Evolutionary conservation across 2,113 vertebrate species (phyloP), one percentile per base, ranked within the genome.

Genomic region (Gobius niger): DNA sequence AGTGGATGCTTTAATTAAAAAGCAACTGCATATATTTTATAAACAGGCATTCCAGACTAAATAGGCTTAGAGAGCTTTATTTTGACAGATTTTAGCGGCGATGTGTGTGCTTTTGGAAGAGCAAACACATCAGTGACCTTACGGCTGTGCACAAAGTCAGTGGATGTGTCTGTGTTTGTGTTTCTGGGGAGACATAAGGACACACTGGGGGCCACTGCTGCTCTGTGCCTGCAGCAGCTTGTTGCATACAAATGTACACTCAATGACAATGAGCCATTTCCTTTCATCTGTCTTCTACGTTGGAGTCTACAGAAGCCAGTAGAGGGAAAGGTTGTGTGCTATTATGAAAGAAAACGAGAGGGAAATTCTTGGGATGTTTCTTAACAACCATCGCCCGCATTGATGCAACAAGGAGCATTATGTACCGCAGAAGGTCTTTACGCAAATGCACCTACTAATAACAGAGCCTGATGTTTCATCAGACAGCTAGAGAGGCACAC

Each of bases 241-340:
- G 72, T 78, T 68, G 82, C 73, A 86, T 86, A 87, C 77, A 78
- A 72, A 78, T 81, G 60, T 46, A 44, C 46, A 75, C 70, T 65
- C 42, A 46, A 82, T 68, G 61, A 81, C 44, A n/a, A 9, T n/a
- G 59, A 15, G 47, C 47, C 13, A 6, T 49, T 49, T 49, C 47
- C 3, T 49, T 49, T 14, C 5, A 14, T 49, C 13, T 13, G 47
- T 34, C 24, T 34, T 34, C 24, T 34, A 4, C 5, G 24, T 4
- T 34, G 24, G 24, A 34, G 24, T 34, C 24, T 34, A 3, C 5
- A 34, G 24, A 34, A 34, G 5, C 24, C 24, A 34, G 24, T 3
- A 34, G 24, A 34, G 5, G 24, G 24, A 34, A 34, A 34, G 24
- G 24, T 34, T 4, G 24, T 34, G 24, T 34, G 24, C 5, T 34